Evolutionary conservation across 2,888 invertebrate genomes (phyloP), one percentile per base, ranked within the genome.

Genomic region (Platycnemis pennipes): DNA sequence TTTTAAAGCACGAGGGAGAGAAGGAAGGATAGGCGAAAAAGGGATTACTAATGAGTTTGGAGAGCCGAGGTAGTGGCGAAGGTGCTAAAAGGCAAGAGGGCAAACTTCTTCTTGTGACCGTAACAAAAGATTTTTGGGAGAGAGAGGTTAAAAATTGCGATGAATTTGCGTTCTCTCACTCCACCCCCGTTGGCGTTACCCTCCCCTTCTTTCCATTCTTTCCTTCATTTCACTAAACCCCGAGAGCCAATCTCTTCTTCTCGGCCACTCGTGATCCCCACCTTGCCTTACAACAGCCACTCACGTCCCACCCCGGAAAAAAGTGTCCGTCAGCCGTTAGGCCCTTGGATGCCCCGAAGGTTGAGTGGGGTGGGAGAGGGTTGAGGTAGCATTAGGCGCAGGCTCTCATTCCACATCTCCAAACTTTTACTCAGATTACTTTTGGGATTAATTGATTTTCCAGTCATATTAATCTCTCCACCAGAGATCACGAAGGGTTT

Each of bases 391-490:
- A n/a, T 11, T 49, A 7, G 63, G 22, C 26, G 26, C 7, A 2
- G 63, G n/a, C n/a, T 63, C 63, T 63, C 63, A 7, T n/a, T 63
- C 63, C 63, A 63, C n/a, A 22, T 63, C 56, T 56, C 56, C 56
- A 22, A 56, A 22, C 63, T 63, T 63, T 63, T n/a, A 22, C 63
- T n/a, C 63, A n/a, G n/a, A 63, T 63, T 26, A n/a, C 63, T 63
- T 63, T n/a, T 2, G 63, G 63, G 63, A 63, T 63, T 63, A 63
- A 63, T 63, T 63, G 63, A 63, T 63, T 63, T 63, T 63, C 63
- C 63, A 63, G 22, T 63, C 63, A 63, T 63, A 26, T 63, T n/a
- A 63, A 63, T 63, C n/a, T 63, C 63, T 63, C n/a, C 63, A 7
- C n/a, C 26, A n/a, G 63, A 0, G 63, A 63, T 63, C 63, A n/a